These are phyloP conservation scores for Petroica traversi DNA, from an alignment of 2,113 vertebrate species.

Conservation along the genomic window DNA sequence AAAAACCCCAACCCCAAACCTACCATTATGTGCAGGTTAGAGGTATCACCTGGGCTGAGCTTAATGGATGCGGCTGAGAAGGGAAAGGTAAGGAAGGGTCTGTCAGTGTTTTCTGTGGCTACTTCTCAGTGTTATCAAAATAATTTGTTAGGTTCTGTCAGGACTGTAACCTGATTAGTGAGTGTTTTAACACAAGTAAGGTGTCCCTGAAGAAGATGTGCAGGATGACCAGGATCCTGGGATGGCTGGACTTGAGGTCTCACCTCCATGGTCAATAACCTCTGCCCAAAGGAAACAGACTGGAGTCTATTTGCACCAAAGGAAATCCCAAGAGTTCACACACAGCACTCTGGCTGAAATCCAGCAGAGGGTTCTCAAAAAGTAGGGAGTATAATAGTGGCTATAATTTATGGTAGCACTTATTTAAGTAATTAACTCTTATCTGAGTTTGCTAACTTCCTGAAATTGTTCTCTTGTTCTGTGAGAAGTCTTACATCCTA, in stretches of 20 bases:
- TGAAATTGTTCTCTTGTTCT: slow-evolving; percentile 49
- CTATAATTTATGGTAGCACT: slow-evolving; percentile 17
- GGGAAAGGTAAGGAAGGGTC: neutral
- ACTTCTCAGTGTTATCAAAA: neutral
- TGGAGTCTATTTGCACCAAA: neutral
- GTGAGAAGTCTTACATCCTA: slow-evolving; percentile 15
- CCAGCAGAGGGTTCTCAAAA: slow-evolving; percentile 3
- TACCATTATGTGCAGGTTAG: neutral
- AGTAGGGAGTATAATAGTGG: neutral
- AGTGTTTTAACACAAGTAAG: neutral
- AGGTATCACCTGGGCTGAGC: neutral
- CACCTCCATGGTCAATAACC: neutral
- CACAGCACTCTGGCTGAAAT: neutral
- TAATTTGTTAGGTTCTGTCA: neutral
- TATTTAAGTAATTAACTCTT: slow-evolving; percentile 53
- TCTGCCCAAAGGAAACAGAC: neutral
- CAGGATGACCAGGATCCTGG: neutral
- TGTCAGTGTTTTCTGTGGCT: neutral
- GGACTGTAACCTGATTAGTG: neutral
- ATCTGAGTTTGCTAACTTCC: slow-evolving; percentile 41
- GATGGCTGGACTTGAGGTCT: neutral
- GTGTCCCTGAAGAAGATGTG: neutral
- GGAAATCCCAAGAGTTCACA: neutral
- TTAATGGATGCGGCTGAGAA: neutral
- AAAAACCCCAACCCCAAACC: neutral